Base-by-base conservation (phyloP, 2,888 invertebrate genomes). In the Drosophila quinaria region DNA sequence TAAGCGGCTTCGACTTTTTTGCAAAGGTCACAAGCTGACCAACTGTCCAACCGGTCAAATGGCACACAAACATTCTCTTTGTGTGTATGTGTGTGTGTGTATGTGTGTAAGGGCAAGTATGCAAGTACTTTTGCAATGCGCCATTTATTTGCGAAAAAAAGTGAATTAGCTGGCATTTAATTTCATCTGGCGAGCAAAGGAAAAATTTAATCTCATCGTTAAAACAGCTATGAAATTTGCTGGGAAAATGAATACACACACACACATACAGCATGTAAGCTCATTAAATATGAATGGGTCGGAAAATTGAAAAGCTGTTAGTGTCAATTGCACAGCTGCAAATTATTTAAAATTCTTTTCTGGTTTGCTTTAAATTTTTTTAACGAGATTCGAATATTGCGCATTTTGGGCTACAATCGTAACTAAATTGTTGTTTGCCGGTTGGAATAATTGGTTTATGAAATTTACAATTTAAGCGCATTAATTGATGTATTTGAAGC, bases 1-100 rank as follows among this genome's bases (percentile, higher is more conserved):
- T 80, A 76, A 76, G 72, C 77, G 81, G 67, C 66, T 61, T 71
- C 41, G 50, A 51, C 60, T 56, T 49, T 56, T 47, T 13, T 25
- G 54, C 51, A 61, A 80, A 63, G 79, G 76, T 55, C 75, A 61
- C 62, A 56, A 54, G 44, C 56, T 37, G 46, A 29, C 60, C 41
- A 58, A 35, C 41, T 37, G 33, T 31, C 47, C 47, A 61, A 31
- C 39, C 25, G 37, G 29, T 42, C 60, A 60, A 71, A 55, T 54
- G 35, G 19, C 50, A 52, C 31, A 37, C 25, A 35, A 52, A 50
- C 19, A 60, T 15, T 50, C 11, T 22, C 4, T 11, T 29, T 58
- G n/a, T 37, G 58, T 55, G 17, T 17, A 17, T 31, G 41, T 41
- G 5, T 25, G 25, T 5, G 25, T 25, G 25, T 25, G 25, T 25